Percentiles rank a stretch among this genome's conserved stretches.
These are phyloP conservation scores for Saturnia pavonia DNA, from an alignment of 2,888 invertebrate genomes.

Conservation along the genomic window DNA sequence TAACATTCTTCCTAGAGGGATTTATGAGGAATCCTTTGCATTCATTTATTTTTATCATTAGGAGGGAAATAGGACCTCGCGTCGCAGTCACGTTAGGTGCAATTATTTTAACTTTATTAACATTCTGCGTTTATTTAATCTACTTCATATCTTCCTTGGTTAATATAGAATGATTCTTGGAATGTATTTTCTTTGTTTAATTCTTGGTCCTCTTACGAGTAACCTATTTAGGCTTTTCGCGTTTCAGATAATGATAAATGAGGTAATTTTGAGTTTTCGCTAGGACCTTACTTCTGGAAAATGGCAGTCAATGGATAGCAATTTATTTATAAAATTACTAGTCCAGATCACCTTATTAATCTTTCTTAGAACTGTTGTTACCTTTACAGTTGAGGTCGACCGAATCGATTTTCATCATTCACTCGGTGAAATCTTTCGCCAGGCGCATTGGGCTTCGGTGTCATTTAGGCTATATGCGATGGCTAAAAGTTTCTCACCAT, in stretches of 20 bases:
- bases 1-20: slow-evolving; percentile 26
- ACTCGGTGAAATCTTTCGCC: not conserved
- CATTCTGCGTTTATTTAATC: not conserved
- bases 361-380: not conserved
- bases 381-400: not conserved
- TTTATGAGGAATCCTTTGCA: slow-evolving; percentile 26
- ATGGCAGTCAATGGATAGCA: not conserved
- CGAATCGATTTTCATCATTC: not conserved
- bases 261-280: not conserved
- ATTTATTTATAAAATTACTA: not conserved
- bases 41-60: slow-evolving; percentile 19
- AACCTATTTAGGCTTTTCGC: not conserved
- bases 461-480: no score
- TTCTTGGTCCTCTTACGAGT: not conserved
- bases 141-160: not conserved
- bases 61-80: not conserved
- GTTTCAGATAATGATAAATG: not conserved
- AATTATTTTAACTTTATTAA: not conserved
- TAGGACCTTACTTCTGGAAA: not conserved
- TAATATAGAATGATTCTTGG: not conserved
- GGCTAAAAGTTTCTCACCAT: no score
- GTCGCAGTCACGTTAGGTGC: not conserved
- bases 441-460: not conserved
- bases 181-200: not conserved
- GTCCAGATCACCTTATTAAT: not conserved